These are phyloP conservation scores for Stramonita haemastoma DNA, from an alignment of 2,888 invertebrate species.

Conservation along the genomic window DNA sequence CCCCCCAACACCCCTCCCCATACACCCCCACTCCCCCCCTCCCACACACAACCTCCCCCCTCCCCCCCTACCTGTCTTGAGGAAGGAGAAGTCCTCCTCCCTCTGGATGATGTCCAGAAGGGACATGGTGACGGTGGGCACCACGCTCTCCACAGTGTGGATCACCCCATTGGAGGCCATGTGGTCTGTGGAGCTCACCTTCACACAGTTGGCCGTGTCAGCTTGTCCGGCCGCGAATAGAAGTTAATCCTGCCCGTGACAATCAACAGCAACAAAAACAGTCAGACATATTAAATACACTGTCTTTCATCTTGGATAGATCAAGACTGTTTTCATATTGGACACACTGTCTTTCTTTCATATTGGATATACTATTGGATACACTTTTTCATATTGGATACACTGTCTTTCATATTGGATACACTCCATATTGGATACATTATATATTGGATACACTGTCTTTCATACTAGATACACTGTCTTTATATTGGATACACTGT, in stretches of 20 bases:
- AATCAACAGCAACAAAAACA: too few relatives aligned
- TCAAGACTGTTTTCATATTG: too few relatives aligned
- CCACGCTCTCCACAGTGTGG: conserved; percentile 83
- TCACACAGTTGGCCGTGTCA: conserved; percentile 85
- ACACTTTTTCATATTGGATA: too few relatives aligned
- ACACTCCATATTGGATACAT: too few relatives aligned
- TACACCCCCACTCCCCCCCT: not conserved
- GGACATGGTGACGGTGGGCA: conserved; percentile 80
- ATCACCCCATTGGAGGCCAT: conserved; percentile 84
- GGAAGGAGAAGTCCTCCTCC: conserved; percentile 82
- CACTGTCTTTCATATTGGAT: too few relatives aligned
- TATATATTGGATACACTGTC: too few relatives aligned
- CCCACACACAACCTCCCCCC: not conserved
- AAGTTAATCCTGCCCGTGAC: conserved; percentile 78
- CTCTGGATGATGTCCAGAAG: conserved; percentile 82
- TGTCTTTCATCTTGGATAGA: too few relatives aligned
- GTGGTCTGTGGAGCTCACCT: conserved; percentile 82
- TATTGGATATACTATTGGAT: too few relatives aligned
- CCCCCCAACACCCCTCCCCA: not conserved
- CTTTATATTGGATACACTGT: too few relatives aligned
- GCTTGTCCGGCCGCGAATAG: conserved; percentile 79
- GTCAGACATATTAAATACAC: too few relatives aligned
- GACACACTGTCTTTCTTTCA: too few relatives aligned
- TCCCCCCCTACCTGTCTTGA: conserved; percentile 77
- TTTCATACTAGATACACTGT: too few relatives aligned